phyloP scores from a whole-genome alignment of 1,140 invertebrate genomes.

The Bombus sibiricus region DNA sequence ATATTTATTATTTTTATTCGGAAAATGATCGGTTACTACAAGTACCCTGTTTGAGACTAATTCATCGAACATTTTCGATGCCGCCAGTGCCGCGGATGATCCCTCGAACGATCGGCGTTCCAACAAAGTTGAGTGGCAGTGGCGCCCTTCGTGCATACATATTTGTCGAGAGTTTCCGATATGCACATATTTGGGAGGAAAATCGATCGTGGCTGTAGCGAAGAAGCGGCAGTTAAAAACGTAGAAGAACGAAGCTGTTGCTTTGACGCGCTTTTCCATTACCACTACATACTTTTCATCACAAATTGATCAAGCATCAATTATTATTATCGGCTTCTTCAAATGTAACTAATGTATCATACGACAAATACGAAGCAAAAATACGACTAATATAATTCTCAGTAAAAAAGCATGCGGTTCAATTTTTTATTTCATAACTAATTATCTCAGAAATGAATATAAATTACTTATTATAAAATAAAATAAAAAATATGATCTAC shows the following conservation, averaged over 20 bases:
- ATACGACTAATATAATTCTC: background rate
- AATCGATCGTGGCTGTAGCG: constrained; percentile 29
- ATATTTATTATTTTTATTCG: background rate
- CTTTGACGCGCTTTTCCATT: constrained; percentile 17
- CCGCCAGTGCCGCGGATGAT: background rate
- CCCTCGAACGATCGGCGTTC: constrained; percentile 33
- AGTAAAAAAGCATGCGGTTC: background rate
- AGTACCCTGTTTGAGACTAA: background rate
- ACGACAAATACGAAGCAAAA: background rate
- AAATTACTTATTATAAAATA: background rate
- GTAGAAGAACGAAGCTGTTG: constrained; percentile 7
- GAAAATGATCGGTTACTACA: background rate
- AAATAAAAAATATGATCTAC: background rate
- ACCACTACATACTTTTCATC: background rate
- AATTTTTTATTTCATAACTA: background rate
- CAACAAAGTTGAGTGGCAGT: constrained; percentile 46
- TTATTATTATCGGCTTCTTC: background rate
- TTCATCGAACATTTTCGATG: constrained; percentile 1
- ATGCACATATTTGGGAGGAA: constrained; percentile 46
- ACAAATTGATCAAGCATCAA: background rate
- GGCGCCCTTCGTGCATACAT: constrained; percentile 50
- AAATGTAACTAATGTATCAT: background rate
- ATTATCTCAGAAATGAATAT: background rate
- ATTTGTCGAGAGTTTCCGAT: constrained; percentile 52
- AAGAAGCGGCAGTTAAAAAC: constrained; percentile 23